phyloP scores from a whole-genome alignment of 2,113 vertebrate genomes.

The Spea multiplicata region DNA sequence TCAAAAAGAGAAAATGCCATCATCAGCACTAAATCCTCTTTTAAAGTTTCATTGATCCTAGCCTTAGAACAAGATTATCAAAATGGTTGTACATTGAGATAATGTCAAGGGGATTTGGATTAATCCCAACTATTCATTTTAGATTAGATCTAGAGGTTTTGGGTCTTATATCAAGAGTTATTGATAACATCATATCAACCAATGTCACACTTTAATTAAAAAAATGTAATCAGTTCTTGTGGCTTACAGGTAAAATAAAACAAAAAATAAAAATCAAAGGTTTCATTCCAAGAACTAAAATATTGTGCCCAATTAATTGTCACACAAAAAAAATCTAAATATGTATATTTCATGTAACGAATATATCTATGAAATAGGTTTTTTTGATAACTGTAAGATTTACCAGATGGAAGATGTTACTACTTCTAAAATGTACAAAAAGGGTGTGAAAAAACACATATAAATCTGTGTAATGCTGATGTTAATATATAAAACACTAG shows the following conservation, averaged over 20 bases:
- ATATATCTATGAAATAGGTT: no score
- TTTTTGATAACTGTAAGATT: no score
- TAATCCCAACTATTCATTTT: constrained; percentile 68
- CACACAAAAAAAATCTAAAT: no score
- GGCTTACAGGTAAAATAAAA: constrained; percentile 34
- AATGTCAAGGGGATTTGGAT: constrained; percentile 62
- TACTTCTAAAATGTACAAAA: no score
- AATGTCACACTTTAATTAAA: constrained; percentile 63
- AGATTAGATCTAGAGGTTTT: constrained; percentile 69
- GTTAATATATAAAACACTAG: no score
- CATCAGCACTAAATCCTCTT: constrained; percentile 65
- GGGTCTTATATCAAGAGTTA: constrained; percentile 51
- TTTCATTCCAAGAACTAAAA: constrained; percentile 27
- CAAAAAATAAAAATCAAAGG: constrained; percentile 17
- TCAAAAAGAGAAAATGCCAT: constrained; percentile 62
- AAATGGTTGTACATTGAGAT: constrained; percentile 61
- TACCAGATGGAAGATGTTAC: no score
- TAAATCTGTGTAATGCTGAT: no score
- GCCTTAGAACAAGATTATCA: constrained; percentile 69
- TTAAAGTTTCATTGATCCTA: constrained; percentile 70
- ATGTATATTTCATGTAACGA: no score
- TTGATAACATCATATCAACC: constrained; percentile 58
- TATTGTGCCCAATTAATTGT: neutral
- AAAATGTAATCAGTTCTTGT: constrained; percentile 55
- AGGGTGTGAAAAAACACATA: no score